Conservation (phyloP, 2,113 vertebrate genomes). For the Sprattus sprattus region DNA sequence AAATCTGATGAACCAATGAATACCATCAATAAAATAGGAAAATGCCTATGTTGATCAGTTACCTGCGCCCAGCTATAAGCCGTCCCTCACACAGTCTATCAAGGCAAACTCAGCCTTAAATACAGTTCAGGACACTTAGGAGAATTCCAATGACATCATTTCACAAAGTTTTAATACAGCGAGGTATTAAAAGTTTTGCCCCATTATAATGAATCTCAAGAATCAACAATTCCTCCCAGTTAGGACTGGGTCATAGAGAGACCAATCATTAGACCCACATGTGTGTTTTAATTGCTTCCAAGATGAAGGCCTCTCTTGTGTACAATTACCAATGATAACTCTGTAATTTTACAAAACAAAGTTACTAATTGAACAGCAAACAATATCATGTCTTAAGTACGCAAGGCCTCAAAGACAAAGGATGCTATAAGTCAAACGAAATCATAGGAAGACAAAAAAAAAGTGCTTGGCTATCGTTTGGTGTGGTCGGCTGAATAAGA, state of each 20-base stretch:
- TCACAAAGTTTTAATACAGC: not conserved
- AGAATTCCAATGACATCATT: conserved; percentile 3
- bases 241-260: not conserved
- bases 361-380: conserved; percentile 11
- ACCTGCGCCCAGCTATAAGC: not conserved
- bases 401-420: not conserved
- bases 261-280: not conserved
- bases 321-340: not conserved
- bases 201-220: not conserved
- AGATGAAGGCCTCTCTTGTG: conserved; percentile 14
- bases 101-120: not conserved
- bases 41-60: not conserved
- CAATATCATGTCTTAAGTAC: not conserved
- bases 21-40: too few species aligned
- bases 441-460: not conserved
- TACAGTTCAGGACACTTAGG: not conserved
- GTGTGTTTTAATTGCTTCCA: not conserved
- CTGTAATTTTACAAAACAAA: conserved; percentile 2
- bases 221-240: not conserved
- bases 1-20: not conserved
- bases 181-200: not conserved
- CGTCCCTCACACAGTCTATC: not conserved
- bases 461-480: not conserved
- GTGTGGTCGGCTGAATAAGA: not conserved
- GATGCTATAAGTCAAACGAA: not conserved